These are phyloP conservation scores for Papilio glaucus DNA, from an alignment of 1,140 invertebrate genomes.

Conservation along the genomic window DNA sequence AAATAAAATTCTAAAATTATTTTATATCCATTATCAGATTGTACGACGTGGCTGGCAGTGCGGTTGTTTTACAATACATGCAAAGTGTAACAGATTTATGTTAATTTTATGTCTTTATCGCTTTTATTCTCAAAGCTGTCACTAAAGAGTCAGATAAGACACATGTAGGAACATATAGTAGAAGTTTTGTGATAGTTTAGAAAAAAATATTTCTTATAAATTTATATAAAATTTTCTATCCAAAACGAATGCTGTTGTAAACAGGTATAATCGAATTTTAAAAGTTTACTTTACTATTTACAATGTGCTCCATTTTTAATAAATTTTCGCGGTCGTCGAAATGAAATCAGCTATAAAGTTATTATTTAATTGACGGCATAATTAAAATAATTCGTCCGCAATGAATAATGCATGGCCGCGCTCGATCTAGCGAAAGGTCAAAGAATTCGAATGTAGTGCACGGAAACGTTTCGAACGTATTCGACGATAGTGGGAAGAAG, in stretches of 20 bases:
- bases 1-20: background rate
- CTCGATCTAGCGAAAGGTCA: slow-evolving; percentile 20
- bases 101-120: background rate
- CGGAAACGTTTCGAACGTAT: background rate
- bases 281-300: no score
- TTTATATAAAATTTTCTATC: no score
- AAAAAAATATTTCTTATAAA: no score
- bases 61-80: no score
- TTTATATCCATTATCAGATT: background rate
- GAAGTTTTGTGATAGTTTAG: no score
- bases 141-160: background rate
- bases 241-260: no score
- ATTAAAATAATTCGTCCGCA: slow-evolving; percentile 4
- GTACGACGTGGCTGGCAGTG: background rate
- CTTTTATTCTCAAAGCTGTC: background rate
- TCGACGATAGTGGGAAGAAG: background rate
- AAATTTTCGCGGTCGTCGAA: background rate
- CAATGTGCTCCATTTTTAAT: no score
- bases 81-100: background rate
- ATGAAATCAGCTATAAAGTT: slow-evolving; percentile 10
- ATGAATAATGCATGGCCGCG: slow-evolving; percentile 15
- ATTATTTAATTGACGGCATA: background rate
- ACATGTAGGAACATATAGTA: no score
- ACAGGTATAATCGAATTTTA: no score
- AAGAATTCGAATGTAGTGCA: background rate